Evolutionary conservation across 2,888 invertebrate genomes (phyloP), one percentile per base, ranked within the genome.

Genomic region (Habroteleia sp.): DNA sequence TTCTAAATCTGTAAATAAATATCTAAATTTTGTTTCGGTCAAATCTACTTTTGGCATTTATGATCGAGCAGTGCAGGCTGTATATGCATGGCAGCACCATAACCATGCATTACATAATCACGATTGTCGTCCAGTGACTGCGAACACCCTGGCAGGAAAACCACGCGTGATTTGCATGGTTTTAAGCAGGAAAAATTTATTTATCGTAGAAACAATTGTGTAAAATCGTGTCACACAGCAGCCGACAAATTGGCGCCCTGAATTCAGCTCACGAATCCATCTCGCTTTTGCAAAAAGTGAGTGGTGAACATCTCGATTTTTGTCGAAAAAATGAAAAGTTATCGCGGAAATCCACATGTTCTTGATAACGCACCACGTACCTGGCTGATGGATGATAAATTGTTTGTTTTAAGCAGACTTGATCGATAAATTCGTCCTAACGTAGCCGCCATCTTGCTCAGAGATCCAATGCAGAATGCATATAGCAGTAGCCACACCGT

Each of bases 371-470:
- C 81, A 81, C 81, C 86, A 89, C 87, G 86, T 92, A 94, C 95
- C 93, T 95, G 95, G 89, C 92, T 92, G 85, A 92, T 89, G 87
- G 92, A 90, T 87, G 92, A 83, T 83, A 90, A 90, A 89, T 92
- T 92, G 90, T 91, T 92, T 84, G 93, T 91, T 92, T 93, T 95
- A 87, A 96, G 92, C 90, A 96, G 92, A 89, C 93, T 93, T 89
- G 94, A 93, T 63, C 84, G 83, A 91, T 93, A 95, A 92, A 95
- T 93, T 91, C 95, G 93, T 91, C 95, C 94, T 90, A 95, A 93
- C 89, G 93, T 92, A 90, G 94, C 94, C 92, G 95, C 95, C 96
- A 96, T 96, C 92, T 93, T 95, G 92, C 91, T 81, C 84, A 85
- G 84, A 74, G 60, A 65, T 76, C 60, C 68, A 73, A 31, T 62